Conservation (phyloP, 1,140 invertebrate genomes). For the Papilio aristodemus region DNA sequence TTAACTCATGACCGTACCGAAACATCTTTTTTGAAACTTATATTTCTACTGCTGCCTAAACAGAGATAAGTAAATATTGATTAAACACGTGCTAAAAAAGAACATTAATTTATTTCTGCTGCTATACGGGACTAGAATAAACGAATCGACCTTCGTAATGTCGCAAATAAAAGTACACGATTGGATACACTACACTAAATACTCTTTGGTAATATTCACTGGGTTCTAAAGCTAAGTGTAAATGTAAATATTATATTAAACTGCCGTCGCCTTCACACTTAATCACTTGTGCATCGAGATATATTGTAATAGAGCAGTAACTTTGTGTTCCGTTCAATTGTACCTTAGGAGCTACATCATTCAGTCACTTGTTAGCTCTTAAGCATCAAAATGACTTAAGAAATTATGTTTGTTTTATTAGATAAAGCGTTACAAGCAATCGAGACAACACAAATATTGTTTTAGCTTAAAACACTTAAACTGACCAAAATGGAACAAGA, state of each 20-base stretch:
- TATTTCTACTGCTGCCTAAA: background rate
- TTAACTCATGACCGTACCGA: background rate
- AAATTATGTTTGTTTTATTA: too few relatives aligned
- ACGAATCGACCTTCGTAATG: background rate
- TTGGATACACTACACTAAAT: slow-evolving; percentile 10
- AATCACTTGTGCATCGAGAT: too few relatives aligned
- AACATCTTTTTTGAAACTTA: too few relatives aligned
- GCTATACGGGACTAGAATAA: slow-evolving; percentile 65
- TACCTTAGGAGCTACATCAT: too few relatives aligned
- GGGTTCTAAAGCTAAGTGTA: slow-evolving; percentile 61
- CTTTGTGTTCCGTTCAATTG: too few relatives aligned
- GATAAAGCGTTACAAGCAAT: too few relatives aligned
- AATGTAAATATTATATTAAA: slow-evolving; percentile 51
- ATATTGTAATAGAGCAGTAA: too few relatives aligned
- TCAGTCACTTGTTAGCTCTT: too few relatives aligned
- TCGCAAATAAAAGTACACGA: slow-evolving; percentile 36
- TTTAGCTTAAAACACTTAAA: too few relatives aligned
- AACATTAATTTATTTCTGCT: slow-evolving; percentile 40
- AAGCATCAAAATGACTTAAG: too few relatives aligned
- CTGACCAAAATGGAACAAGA: too few relatives aligned
- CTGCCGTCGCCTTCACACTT: slow-evolving; percentile 49
- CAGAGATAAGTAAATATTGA: slow-evolving; percentile 2
- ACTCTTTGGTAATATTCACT: slow-evolving; percentile 76
- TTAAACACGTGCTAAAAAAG: slow-evolving; percentile 16
- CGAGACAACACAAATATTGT: too few relatives aligned